phyloP scores from a whole-genome alignment of 2,888 invertebrate genomes.

The Bombyx huttoni region DNA sequence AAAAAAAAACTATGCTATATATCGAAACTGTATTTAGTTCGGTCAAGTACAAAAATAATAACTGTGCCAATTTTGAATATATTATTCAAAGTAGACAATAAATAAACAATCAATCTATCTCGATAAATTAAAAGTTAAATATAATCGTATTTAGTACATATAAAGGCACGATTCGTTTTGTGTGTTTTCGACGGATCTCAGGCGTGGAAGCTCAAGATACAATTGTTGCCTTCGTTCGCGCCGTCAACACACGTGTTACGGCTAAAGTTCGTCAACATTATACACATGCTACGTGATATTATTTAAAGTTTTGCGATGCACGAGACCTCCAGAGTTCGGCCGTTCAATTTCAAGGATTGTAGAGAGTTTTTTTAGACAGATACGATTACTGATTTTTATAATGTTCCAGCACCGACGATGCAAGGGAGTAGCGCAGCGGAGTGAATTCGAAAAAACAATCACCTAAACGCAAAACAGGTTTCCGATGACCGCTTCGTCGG shows the following conservation, averaged over 20 bases:
- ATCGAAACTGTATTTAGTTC: conserved; percentile 63
- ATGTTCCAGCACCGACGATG: conserved; percentile 22
- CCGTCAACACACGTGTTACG: conserved; percentile 19
- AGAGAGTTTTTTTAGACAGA: conserved; percentile 38
- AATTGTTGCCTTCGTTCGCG: conserved; percentile 21
- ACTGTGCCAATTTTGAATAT: conserved; percentile 66
- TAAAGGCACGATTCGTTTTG: conserved; percentile 55
- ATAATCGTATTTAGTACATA: conserved; percentile 62
- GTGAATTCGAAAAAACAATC: conserved; percentile 58
- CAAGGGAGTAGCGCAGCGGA: conserved; percentile 30
- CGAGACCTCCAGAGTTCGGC: conserved; percentile 48
- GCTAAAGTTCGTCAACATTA: conserved; percentile 22
- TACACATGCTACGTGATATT: conserved; percentile 37
- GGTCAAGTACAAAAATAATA: conserved; percentile 69
- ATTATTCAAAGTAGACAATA: conserved; percentile 65
- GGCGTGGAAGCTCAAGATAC: conserved; percentile 43
- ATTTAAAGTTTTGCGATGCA: conserved; percentile 39
- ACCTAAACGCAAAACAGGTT: conserved; percentile 62
- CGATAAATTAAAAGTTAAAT: conserved; percentile 70
- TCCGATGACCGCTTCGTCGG: conserved; percentile 39
- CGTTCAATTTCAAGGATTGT: conserved; percentile 35
- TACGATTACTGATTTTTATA: conserved; percentile 26
- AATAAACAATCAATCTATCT: conserved; percentile 69
- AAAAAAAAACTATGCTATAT: conserved; percentile 51
- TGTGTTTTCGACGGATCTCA: conserved; percentile 28